These are phyloP conservation scores for Ficedula albicollis DNA, from an alignment of 2,797 vertebrate species.

Conservation along the genomic window DNA sequence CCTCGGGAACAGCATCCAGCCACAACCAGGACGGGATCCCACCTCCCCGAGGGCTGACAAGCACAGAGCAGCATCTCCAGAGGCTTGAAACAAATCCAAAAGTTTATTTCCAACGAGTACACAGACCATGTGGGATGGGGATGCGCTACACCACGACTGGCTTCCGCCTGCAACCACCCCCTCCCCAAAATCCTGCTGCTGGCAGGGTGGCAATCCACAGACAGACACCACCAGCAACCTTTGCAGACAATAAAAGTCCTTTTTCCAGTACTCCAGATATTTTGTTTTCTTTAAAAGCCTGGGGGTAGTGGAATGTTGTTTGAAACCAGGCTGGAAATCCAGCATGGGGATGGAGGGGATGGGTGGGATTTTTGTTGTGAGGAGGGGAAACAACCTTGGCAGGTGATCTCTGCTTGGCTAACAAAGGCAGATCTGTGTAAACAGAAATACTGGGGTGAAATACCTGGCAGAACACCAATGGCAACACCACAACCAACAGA, in stretches of 20 bases:
- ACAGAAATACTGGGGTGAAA: constrained; percentile 16
- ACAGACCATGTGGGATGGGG: constrained; percentile 70
- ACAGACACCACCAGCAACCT: not conserved
- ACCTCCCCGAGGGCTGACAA: rapidly evolving
- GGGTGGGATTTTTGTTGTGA: not conserved
- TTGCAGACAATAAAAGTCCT: not conserved
- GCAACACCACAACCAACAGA: not conserved
- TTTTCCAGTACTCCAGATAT: constrained; percentile 9
- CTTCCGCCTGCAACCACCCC: not conserved
- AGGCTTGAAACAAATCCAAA: constrained; percentile 73
- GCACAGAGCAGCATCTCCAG: not conserved
- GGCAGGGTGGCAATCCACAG: not conserved
- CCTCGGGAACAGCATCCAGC: not conserved
- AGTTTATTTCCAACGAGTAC: constrained; percentile 80
- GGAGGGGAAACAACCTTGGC: not conserved
- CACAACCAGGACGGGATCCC: rapidly evolving
- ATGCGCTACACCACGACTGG: constrained; percentile 64
- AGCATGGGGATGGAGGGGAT: not conserved
- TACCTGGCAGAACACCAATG: constrained; percentile 35
- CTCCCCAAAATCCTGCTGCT: not conserved
- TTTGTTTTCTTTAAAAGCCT: not conserved
- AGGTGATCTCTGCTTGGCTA: constrained; percentile 26
- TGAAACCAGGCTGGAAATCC: not conserved
- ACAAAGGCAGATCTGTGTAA: constrained; percentile 14
- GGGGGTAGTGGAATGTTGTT: not conserved